Evolutionary conservation across 2,797 vertebrate species (phyloP), one percentile per base, ranked within the genome.

Genomic region (Psittacula derbiana): DNA sequence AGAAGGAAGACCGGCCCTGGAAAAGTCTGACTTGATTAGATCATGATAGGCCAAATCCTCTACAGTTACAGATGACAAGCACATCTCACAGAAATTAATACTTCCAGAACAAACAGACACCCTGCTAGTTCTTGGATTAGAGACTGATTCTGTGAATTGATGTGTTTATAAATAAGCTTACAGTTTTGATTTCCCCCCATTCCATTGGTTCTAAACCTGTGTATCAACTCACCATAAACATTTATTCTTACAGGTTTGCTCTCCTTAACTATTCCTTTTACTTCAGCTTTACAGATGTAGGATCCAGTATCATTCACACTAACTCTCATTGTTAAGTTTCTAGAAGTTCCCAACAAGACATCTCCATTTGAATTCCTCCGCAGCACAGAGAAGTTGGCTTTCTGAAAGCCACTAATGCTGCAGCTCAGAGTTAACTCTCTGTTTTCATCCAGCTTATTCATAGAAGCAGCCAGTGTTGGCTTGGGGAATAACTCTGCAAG

Each of bases 401-500:
- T 14, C 33, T 3, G 88, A 3, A 66, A 73, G 33, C 96, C 85
- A 25, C 66, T 90, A 33, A 97, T 43, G n/a, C n/a, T 57, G 55
- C 55, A 91, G 52, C 8, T 88, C 70, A 98, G 55, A 47, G 10
- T 30, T 83, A 98, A 47, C 2, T 10, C 28, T 43, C 91, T 90
- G 4, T 76, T 97, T 92, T 98, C 97, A 92, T 98, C 97, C 83
- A 98, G 58, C 3, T 44, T 74, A 30, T 8, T 74, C 75, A 52
- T 36, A 13, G 95, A 96, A 80, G 88, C 70, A 69, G 60, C 14
- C 87, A 98, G 70, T 31, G 55, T 66, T 2, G 98, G 98, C 47
- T 91, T 97, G 81, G 97, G 92, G 90, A 98, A 98, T 24, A 98
- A 94, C 78, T 98, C 98, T 98, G 97, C 43, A 97, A 97, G 72